These are phyloP conservation scores for Brachionus koreanus DNA, from an alignment of 1,140 invertebrate genomes.

Conservation along the genomic window DNA sequence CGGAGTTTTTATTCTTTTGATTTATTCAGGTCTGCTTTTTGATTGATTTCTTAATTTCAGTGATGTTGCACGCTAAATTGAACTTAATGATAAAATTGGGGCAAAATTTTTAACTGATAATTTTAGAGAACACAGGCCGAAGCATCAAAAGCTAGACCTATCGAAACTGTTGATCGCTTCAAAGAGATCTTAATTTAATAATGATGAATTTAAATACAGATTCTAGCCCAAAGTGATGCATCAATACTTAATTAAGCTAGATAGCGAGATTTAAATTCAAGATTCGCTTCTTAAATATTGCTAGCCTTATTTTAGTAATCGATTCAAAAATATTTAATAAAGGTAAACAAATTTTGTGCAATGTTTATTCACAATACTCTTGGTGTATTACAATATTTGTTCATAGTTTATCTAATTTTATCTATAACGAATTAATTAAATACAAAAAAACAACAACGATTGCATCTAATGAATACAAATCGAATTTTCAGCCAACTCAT, in stretches of 20 bases:
- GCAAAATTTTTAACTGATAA: background rate
- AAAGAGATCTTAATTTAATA: background rate
- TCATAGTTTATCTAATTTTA: conserved; percentile 18
- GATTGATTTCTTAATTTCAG: conserved; percentile 4
- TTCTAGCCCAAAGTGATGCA: background rate
- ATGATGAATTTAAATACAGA: background rate
- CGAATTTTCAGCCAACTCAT: conserved; percentile 23
- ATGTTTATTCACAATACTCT: background rate
- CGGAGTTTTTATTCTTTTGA: background rate
- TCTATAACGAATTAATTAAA: conserved; percentile 28
- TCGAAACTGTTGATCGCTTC: background rate
- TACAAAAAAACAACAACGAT: conserved; percentile 11
- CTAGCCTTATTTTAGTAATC: background rate
- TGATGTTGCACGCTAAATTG: background rate
- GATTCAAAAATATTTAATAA: background rate
- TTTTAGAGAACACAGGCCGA: background rate
- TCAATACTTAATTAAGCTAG: background rate
- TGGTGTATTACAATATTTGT: background rate
- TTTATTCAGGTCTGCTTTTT: background rate
- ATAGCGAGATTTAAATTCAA: background rate
- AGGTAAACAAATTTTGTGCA: conserved; percentile 6
- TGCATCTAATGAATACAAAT: conserved; percentile 27
- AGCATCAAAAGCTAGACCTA: background rate
- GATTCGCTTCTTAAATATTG: background rate
- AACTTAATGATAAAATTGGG: conserved; percentile 7